These are phyloP conservation scores for Fissipunctia ypsillon DNA, from an alignment of 2,888 invertebrate genomes.

Conservation along the genomic window DNA sequence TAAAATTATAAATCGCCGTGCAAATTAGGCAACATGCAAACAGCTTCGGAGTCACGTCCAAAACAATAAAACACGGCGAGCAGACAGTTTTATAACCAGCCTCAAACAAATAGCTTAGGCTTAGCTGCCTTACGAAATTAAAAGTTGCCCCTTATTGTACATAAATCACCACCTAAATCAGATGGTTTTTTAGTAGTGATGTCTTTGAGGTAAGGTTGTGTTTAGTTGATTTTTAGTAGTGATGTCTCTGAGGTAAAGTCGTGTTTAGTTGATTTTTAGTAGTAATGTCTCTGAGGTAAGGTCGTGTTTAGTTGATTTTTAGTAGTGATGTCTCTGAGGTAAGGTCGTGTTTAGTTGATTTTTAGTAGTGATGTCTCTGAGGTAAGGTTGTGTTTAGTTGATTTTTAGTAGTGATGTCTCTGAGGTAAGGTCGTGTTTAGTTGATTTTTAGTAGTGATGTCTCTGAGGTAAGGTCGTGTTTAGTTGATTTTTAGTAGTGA, in stretches of 20 bases:
- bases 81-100: conserved; percentile 81
- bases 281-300: conserved; percentile 48
- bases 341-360: conserved; percentile 41
- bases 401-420: conserved; percentile 63
- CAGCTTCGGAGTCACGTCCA: conserved; percentile 60
- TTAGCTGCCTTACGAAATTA: conserved; percentile 81
- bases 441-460: conserved; percentile 64
- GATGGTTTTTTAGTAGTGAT: conserved; percentile 66
- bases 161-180: conserved; percentile 84
- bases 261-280: conserved; percentile 53
- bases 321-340: conserved; percentile 51
- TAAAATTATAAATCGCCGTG: conserved; percentile 46
- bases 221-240: conserved; percentile 48
- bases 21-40: conserved; percentile 59
- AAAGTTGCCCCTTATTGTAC: conserved; percentile 84
- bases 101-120: conserved; percentile 80
- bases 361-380: conserved; percentile 56
- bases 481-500: conserved; percentile 62
- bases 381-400: background rate
- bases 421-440: background rate
- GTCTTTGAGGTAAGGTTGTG: background rate
- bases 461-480: background rate
- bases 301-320: conserved; percentile 50
- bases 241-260: conserved; percentile 27
- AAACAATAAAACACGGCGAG: conserved; percentile 66